Evolutionary conservation across 1,140 invertebrate genomes (phyloP), one percentile per base, ranked within the genome.

Genomic region (Sycophaga agraensis): DNA sequence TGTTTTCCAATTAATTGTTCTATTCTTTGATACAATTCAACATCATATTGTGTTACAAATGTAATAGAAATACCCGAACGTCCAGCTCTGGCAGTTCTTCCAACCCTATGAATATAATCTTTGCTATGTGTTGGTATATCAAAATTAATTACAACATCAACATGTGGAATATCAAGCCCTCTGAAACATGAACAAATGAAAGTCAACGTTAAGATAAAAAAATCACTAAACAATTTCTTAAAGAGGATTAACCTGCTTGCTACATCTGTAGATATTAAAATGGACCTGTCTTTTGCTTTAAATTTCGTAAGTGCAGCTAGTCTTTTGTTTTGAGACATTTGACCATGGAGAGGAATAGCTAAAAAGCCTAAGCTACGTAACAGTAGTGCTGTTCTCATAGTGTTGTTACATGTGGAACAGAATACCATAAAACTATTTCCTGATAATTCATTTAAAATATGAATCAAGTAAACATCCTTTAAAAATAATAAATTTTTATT

Each of bases 361-460:
- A 91, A 86, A 69, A 96, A 84, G 28, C 96, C 91, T 53, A 97
- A 83, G 71, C 93, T 92, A 26, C 96, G 83, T 31, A 99, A 80
- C 75, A 99, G 82, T 9, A 98, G 79, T 0, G 96, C 93, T 17
- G 90, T 89, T 59, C 93, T 86, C 60, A 98, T 87, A 0, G 96
- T 96, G 71, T 91, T 92, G 55, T 90, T 93, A 75, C 97, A 99
- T 2, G 97, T 99, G 31, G 89, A 87, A 76, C 94, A 97, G 78
- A 99, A 99, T 62, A 99, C 90, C 86, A 99, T 99, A 70, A 97
- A 95, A 64, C 93, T 95, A 75, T 98, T 98, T 16, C 96, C 97
- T 5, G 93, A 88, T 74, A 98, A 80, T 84, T 99, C 96, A 79
- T 98, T 99, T 7, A 99, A 78, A 28, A 99, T 90, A 74, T 97